Evolutionary conservation across 2,113 vertebrate species (phyloP).

Genomic region (Xiphorhynchus elegans): DNA sequence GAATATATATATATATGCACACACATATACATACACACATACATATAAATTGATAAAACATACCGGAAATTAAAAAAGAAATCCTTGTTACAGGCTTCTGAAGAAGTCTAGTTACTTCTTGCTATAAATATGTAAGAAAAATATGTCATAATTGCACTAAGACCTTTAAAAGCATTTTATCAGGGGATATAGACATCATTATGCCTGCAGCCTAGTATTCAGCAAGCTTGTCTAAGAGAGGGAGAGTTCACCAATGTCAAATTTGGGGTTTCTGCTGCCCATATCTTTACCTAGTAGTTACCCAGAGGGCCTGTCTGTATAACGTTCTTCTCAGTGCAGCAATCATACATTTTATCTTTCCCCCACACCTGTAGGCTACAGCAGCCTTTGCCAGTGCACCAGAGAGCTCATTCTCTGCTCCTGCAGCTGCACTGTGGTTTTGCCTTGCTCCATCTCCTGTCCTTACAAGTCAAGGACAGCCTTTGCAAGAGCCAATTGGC

Average conservation of each 20-base stretch:
- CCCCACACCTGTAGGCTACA: not conserved
- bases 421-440: not conserved
- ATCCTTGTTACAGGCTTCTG: not conserved
- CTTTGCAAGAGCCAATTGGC: not conserved
- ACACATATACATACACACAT: accelerated
- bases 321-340: not conserved
- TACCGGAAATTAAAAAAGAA: not conserved
- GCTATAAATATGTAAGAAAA: not conserved
- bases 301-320: not conserved
- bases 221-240: not conserved
- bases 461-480: not conserved
- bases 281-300: not conserved
- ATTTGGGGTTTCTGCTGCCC: not conserved
- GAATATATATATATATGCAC: too few relatives aligned
- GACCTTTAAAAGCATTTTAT: not conserved
- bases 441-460: not conserved
- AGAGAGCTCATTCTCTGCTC: not conserved
- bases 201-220: not conserved
- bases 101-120: not conserved
- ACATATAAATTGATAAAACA: not conserved
- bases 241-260: not conserved
- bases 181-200: not conserved
- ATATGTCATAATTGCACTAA: not conserved
- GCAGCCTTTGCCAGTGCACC: accelerated
- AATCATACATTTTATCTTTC: not conserved